phyloP scores from a whole-genome alignment of 2,797 vertebrate genomes.

The Notoglanidium macrostoma region DNA sequence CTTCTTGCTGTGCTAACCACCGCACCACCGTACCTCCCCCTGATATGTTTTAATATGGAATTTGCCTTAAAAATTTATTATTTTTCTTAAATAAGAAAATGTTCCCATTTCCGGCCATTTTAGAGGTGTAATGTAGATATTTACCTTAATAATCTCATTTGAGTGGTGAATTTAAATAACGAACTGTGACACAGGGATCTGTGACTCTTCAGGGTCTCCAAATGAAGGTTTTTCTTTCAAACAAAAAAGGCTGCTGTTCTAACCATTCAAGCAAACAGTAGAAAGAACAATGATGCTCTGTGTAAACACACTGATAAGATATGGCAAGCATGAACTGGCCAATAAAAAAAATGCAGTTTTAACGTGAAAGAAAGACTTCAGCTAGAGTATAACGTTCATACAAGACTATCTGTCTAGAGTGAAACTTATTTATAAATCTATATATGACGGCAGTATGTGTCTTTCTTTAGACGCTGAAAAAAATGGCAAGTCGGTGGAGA shows the following conservation, averaged over 20 bases:
- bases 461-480: constrained; percentile 2
- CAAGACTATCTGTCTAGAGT: background rate
- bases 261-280: background rate
- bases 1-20: too few relatives aligned
- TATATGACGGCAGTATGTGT: background rate
- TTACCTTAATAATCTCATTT: background rate
- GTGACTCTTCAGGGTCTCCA: background rate
- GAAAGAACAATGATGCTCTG: constrained; percentile 13
- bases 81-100: background rate
- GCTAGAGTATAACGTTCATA: background rate
- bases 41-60: background rate
- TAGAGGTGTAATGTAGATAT: background rate
- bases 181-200: background rate
- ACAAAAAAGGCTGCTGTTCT: constrained; percentile 13
- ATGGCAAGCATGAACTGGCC: background rate
- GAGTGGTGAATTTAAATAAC: background rate
- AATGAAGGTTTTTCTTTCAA: background rate
- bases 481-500: constrained; percentile 35
- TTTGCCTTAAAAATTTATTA: background rate
- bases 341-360: background rate
- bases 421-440: too few relatives aligned
- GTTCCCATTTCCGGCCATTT: background rate
- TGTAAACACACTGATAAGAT: constrained; percentile 1
- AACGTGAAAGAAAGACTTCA: background rate
- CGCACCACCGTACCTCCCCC: too few relatives aligned